Conservation (phyloP, 2,797 vertebrate species). For the Cottoperca gobio region DNA sequence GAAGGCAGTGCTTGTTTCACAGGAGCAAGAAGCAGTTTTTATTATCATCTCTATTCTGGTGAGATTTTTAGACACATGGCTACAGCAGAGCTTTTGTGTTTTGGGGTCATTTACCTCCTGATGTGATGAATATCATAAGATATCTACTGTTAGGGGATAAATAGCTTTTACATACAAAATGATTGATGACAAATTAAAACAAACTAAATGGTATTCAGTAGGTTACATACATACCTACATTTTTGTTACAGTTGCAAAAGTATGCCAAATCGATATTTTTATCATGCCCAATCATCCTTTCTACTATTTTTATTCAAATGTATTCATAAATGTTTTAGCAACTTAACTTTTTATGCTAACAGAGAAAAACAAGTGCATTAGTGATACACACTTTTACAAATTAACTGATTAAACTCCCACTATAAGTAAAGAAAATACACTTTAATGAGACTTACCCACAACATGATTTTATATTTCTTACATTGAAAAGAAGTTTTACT, state of each 20-base stretch:
- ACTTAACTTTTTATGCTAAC: neutral
- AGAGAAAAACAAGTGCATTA: neutral
- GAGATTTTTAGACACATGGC: constrained; percentile 25
- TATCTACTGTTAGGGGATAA: neutral
- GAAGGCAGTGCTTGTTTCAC: constrained; percentile 25
- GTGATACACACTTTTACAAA: neutral
- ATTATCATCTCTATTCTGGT: constrained; percentile 11
- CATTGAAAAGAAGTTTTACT: neutral
- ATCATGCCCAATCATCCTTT: neutral
- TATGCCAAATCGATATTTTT: neutral
- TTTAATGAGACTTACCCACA: neutral
- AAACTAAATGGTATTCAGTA: neutral
- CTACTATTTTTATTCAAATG: neutral
- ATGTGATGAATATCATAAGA: constrained; percentile 16
- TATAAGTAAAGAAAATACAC: neutral
- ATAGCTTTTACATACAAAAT: neutral
- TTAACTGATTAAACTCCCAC: neutral
- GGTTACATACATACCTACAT: neutral
- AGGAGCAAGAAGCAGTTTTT: constrained; percentile 25
- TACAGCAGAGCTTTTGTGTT: constrained; percentile 4
- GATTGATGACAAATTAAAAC: neutral
- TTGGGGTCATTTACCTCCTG: neutral
- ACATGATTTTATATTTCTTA: neutral
- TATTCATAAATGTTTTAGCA: neutral
- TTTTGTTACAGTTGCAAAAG: neutral